Evolutionary conservation across 1,140 invertebrate genomes (phyloP), one percentile per base, ranked within the genome.

Genomic region (Episyrphus balteatus): DNA sequence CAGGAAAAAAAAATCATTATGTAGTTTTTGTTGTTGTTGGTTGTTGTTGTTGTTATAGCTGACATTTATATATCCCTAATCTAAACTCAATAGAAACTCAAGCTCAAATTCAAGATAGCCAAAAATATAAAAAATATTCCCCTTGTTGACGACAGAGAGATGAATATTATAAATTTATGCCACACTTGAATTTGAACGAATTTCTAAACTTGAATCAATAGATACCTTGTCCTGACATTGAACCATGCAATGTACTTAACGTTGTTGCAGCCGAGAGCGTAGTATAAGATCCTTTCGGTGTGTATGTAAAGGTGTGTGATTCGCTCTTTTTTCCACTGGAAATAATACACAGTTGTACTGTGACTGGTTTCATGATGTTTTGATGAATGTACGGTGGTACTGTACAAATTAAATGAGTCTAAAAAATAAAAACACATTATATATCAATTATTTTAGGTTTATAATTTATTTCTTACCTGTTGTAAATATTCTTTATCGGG

Each of bases 371-470:
- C 13, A 73, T 62, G 21, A 86, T 75, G 55, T 72, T 63, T 30
- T 73, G 67, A 48, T 79, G 74, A 32, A 75, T 69, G 73, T 88
- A 96, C 5, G 86, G 73, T 10, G 93, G 93, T 41, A 96, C 81
- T 40, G 81, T 82, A 70, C 91, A 94, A 6, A 96, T 88, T 33
- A 96, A 73, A 72, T 97, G 92, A n/a, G 87, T 93, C 88, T 92
- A 50, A 48, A 53, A 57, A 53, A 41, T 5, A 26, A 26, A 26
- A 26, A 26, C 3, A 26, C n/a, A 44, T 15, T 33, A 30, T 5
- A 18, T 37, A 10, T 48, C 13, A 42, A 42, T 48, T 32, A 13
- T 33, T 46, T 39, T 9, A 11, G 21, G 15, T 18, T 14, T 30
- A 13, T 17, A 38, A 17, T 34, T 14, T 30, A 19, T 30, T 15